phyloP scores from a whole-genome alignment of 2,888 invertebrate genomes.

The Eulithis testata region DNA sequence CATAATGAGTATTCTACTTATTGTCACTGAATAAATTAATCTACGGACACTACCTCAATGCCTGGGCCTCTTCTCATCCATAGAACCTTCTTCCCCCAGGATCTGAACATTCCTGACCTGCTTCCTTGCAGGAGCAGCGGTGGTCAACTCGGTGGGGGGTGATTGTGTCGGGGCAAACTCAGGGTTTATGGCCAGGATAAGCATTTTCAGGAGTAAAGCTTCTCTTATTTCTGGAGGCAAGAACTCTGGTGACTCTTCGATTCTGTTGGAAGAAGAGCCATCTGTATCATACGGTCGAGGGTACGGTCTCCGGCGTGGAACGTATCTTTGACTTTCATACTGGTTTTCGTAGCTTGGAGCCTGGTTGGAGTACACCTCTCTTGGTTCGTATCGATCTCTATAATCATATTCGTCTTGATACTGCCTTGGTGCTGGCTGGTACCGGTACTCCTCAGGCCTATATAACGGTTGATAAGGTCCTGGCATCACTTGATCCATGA shows the following conservation, averaged over 20 bases:
- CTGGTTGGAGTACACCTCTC: conserved; percentile 71
- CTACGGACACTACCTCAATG: conserved; percentile 58
- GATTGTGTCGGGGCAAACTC: conserved; percentile 77
- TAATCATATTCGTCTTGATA: conserved; percentile 78
- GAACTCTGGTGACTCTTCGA: conserved; percentile 84
- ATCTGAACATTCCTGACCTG: conserved; percentile 90
- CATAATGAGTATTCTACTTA: conserved; percentile 67
- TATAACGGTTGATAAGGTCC: conserved; percentile 64
- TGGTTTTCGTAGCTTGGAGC: conserved; percentile 64
- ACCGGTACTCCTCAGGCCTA: conserved; percentile 63
- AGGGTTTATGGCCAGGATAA: conserved; percentile 89
- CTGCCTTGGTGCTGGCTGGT: conserved; percentile 55
- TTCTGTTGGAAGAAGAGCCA: conserved; percentile 70
- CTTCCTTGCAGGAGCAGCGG: conserved; percentile 80
- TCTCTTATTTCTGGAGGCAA: conserved; percentile 89
- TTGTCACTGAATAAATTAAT: conserved; percentile 52
- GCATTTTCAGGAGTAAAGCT: conserved; percentile 88
- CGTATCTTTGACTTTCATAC: conserved; percentile 78
- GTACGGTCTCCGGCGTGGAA: conserved; percentile 71
- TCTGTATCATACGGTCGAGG: conserved; percentile 72
- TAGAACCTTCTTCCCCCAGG: conserved; percentile 85
- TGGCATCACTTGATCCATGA: conserved; percentile 80
- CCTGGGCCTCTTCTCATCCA: conserved; percentile 67
- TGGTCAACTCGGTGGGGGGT: conserved; percentile 75
- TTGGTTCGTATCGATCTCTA: conserved; percentile 63